Base-by-base conservation (phyloP, 2,888 invertebrate genomes). In the Dynastes maya region DNA sequence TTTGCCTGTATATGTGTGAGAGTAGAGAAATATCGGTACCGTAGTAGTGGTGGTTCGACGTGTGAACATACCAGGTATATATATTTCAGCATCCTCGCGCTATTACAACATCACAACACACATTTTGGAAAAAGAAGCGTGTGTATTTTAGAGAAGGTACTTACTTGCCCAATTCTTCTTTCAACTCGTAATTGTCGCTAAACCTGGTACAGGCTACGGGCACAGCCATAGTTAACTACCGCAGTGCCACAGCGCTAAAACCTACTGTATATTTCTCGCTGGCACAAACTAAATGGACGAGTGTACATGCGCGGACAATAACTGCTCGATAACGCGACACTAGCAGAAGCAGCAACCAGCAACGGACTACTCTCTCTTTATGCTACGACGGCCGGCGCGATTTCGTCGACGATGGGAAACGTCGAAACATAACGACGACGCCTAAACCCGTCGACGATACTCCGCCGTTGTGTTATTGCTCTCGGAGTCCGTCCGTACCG, bases 111-210 rank as follows among this genome's bases (percentile, higher is more conserved):
- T 74, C 61, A 74, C 61, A 74, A 74, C 72, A 74, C 71, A 71
- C 72, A 74, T 74, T 74, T 74, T 61, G 72, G 72, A 74, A 74
- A 74, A 74, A 74, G 61, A 74, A 74, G 72, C 72, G 72, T 61
- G 72, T 74, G 61, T 74, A 74, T 74, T 74, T 74, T 58, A 58
- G 16, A 58, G 55, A 61, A 45, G 45, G 72, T 88, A 95, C 97
- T 94, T 92, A 97, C 97, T 99, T 99, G 90, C 99, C 99, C 89
- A 99, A 93, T 92, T 99, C 99, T 92, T 99, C 99, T 91, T 99
- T 99, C 86, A 99, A 94, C 88, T 99, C 99, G 91, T 99, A 99
- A 91, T 98, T 98, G 91, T 99, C 99, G 91, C 97, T 98, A 92
- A 99, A 99, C 89, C 98, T 96, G 89, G 98, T 98, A 92, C 97